Evolutionary conservation across 1,140 invertebrate genomes (phyloP).

Genomic region (Drosophila obscura): DNA sequence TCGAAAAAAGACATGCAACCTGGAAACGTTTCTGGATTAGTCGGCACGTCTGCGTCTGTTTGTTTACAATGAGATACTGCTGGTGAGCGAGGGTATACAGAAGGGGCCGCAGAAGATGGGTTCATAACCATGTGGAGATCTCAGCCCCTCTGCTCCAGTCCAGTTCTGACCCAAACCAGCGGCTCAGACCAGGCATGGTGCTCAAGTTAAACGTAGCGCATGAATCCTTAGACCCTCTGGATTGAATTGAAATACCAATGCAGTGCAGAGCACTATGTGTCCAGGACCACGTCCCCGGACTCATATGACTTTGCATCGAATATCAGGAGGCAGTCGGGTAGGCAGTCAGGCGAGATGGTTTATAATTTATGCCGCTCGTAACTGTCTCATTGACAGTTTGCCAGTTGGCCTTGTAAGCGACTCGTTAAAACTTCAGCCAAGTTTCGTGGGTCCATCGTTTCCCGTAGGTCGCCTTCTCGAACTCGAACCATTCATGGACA

Average conservation of each 20-base stretch:
- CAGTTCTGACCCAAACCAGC: too few relatives aligned
- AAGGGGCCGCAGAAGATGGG: constrained; percentile 11
- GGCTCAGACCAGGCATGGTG: background rate
- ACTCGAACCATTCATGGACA: background rate
- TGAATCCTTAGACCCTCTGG: constrained; percentile 63
- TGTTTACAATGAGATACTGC: constrained; percentile 83
- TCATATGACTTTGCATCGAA: too few relatives aligned
- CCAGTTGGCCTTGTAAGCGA: constrained; percentile 53
- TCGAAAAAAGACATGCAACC: constrained; percentile 83
- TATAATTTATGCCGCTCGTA: constrained; percentile 59
- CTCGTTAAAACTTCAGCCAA: constrained; percentile 50
- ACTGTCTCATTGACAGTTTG: constrained; percentile 61
- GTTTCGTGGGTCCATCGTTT: constrained; percentile 36
- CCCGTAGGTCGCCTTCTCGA: background rate
- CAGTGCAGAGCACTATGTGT: constrained; percentile 32
- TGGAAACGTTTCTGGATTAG: constrained; percentile 83
- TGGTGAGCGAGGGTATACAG: constrained; percentile 59
- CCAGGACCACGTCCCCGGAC: constrained; percentile 26
- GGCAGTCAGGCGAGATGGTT: constrained; percentile 20
- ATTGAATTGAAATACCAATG: constrained; percentile 68
- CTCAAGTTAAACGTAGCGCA: constrained; percentile 52
- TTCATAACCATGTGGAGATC: constrained; percentile 36
- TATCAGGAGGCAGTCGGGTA: background rate
- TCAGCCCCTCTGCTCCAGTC: too few relatives aligned
- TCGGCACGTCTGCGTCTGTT: constrained; percentile 81